Evolutionary conservation across 2,888 invertebrate genomes (phyloP), one percentile per base, ranked within the genome.

Genomic region (Strigamia maritima): DNA sequence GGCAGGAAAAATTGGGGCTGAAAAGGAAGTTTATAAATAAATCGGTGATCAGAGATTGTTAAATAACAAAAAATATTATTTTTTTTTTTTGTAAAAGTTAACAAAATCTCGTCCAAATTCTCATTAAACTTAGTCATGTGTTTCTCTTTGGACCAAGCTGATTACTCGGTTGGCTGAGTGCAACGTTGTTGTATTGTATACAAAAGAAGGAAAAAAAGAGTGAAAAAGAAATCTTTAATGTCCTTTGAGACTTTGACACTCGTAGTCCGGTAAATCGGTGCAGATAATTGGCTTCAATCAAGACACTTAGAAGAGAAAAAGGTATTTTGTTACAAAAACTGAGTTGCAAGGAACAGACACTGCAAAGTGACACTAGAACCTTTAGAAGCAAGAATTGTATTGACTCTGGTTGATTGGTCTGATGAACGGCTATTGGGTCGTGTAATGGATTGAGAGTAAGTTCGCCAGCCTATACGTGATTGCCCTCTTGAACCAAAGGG

Each of bases 241-340:
- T 19, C 49, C 49, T 49, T 49, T 49, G 49, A 49, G 49, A 49
- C n/a, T n/a, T 19, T 49, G 49, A 49, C 14, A n/a, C 49, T 49
- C 49, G n/a, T n/a, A n/a, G 16, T n/a, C n/a, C n/a, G 49, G 49
- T 49, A 49, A 49, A 49, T 49, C 49, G n/a, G 49, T 19, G 49
- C 49, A 49, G 49, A n/a, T 49, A 49, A 49, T 49, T 49, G 49
- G 49, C 49, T 49, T 49, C 49, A 49, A 49, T 49, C 49, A 49
- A 49, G 49, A 49, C 49, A 49, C 49, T 49, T 49, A 49, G 49
- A 49, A 44, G n/a, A 16, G 49, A 49, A 49, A 49, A 49, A 49
- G 49, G 49, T 16, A 49, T 49, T 49, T 49, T 19, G n/a, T 16
- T 49, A 19, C 49, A 49, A 49, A 49, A 49, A 49, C n/a, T 19